phyloP scores from a whole-genome alignment of 2,888 invertebrate species.

The Leptinotarsa haldemani region DNA sequence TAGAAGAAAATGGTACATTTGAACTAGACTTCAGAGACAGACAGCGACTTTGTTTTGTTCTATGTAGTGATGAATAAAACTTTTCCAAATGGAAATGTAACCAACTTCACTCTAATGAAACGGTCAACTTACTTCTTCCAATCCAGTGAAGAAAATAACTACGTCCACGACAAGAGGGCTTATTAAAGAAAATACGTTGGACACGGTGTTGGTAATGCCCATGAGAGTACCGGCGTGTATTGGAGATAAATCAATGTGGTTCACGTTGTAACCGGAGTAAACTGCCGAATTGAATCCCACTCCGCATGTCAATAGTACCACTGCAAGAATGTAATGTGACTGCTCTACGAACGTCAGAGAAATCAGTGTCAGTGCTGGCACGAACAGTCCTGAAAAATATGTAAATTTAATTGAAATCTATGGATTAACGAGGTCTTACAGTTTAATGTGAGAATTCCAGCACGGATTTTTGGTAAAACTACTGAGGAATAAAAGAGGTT shows the following conservation, averaged over 20 bases:
- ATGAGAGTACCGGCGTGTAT: constrained; percentile 84
- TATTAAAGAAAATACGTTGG: constrained; percentile 67
- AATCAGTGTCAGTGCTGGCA: constrained; percentile 77
- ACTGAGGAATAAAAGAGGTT: no score
- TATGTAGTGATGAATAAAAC: no score
- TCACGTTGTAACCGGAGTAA: constrained; percentile 79
- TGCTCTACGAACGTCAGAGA: constrained; percentile 68
- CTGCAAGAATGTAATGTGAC: constrained; percentile 72
- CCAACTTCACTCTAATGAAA: no score
- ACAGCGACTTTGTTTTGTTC: no score
- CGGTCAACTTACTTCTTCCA: constrained; percentile 71
- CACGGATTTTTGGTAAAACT: no score
- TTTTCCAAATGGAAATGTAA: no score
- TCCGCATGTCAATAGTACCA: constrained; percentile 75
- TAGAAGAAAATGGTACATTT: no score
- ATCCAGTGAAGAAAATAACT: constrained; percentile 62
- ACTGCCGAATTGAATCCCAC: constrained; percentile 82
- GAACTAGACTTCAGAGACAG: no score
- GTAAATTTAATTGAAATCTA: no score
- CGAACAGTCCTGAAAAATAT: constrained; percentile 63
- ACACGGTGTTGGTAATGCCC: constrained; percentile 83
- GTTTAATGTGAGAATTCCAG: no score
- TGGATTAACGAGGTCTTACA: no score
- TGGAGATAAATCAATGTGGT: constrained; percentile 85
- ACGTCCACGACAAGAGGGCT: constrained; percentile 78